Evolutionary conservation across 2,113 vertebrate genomes (phyloP), one percentile per base, ranked within the genome.

Genomic region (Emydura subglobosa): DNA sequence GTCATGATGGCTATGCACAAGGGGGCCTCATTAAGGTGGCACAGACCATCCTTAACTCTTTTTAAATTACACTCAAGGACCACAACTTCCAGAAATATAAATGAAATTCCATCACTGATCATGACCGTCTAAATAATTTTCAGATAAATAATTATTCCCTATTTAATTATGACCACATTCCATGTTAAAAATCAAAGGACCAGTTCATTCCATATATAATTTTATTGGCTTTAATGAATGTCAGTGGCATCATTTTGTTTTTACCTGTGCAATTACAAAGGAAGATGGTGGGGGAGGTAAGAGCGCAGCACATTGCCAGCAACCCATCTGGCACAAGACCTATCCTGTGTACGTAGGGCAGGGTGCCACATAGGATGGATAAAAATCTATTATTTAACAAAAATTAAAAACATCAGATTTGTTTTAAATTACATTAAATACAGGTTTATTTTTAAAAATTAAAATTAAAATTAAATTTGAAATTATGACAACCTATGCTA

Each of bases 321-420:
- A 96, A 95, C 95, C 97, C 97, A 97, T 68, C 96, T 96, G 96
- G 96, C 96, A 95, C 86, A 83, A 79, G 0, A 92, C 76, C 85
- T 76, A 27, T 5, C 44, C 42, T 49, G 74, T 86, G 95, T 96
- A 88, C 92, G 95, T 94, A 95, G 89, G 31, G 24, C 83, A 93
- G 51, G 54, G 78, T 94, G 85, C 47, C 29, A 27, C n/a, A 82
- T 50, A 65, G 27, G 29, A 13, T 17, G 61, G 14, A 65, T 65
- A 34, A 65, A 65, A 65, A 65, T 65, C 31, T 34, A 34, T 65
- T 65, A 65, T 65, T 34, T 65, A 65, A 65, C 31, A 34, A 65
- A 65, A 65, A 31, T 34, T 34, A 61, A 47, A 61, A 34, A 31
- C 31, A 65, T 65, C 61, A 65, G 14, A 65, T 65, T 65, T 65